These are phyloP conservation scores for Melanophora roralis DNA, from an alignment of 2,888 invertebrate genomes.

Conservation along the genomic window DNA sequence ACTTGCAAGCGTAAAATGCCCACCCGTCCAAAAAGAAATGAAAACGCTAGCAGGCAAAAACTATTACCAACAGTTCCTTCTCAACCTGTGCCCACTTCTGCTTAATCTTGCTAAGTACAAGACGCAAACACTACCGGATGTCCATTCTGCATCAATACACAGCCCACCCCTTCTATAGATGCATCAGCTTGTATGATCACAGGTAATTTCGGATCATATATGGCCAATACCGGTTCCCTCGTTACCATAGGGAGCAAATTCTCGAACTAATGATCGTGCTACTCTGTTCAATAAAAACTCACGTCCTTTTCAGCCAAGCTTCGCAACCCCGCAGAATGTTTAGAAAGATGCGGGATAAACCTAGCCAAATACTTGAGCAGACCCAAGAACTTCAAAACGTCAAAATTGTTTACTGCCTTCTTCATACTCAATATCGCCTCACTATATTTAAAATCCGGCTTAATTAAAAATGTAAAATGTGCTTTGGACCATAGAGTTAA, in stretches of 20 bases:
- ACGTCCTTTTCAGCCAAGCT: constrained; percentile 16
- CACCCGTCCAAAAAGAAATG: constrained; percentile 53
- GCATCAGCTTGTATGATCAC: constrained; percentile 69
- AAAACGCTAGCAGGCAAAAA: constrained; percentile 44
- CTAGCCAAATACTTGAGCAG: too few relatives aligned
- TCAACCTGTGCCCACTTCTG: constrained; percentile 62
- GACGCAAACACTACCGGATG: constrained; percentile 30
- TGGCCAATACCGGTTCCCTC: constrained; percentile 14
- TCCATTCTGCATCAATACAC: constrained; percentile 68
- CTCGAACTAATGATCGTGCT: constrained; percentile 45
- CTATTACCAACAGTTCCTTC: constrained; percentile 61
- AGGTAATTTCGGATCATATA: constrained; percentile 55
- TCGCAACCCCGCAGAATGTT: too few relatives aligned
- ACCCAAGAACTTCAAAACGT: constrained; percentile 10
- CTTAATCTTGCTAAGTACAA: constrained; percentile 63
- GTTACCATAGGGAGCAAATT: constrained; percentile 46
- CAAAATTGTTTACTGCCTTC: not conserved
- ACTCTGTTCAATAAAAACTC: constrained; percentile 52
- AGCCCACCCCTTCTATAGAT: constrained; percentile 60
- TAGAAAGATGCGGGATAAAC: too few relatives aligned
- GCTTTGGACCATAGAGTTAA: too few relatives aligned
- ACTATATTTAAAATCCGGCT: constrained; percentile 60
- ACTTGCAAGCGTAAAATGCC: constrained; percentile 35
- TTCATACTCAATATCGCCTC: constrained; percentile 54
- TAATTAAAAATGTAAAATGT: too few relatives aligned